Conservation (phyloP, 2,113 vertebrate genomes). For the Zingel zingel region DNA sequence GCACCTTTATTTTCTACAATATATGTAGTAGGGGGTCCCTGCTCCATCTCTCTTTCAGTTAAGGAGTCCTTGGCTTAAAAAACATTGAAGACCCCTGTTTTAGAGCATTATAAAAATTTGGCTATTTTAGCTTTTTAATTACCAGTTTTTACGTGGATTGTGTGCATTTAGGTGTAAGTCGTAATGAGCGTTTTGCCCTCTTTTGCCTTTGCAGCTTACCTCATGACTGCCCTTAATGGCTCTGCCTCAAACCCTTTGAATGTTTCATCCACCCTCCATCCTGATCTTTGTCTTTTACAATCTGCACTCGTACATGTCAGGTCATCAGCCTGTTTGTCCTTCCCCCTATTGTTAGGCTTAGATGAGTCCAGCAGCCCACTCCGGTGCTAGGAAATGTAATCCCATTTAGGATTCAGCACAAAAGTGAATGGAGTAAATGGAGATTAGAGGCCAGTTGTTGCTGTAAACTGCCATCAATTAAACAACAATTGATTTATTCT, state of each 20-base stretch:
- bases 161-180: not conserved
- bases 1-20: too few relatives aligned
- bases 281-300: slow-evolving; percentile 57
- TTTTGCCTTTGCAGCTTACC: slow-evolving; percentile 31
- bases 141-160: slow-evolving; percentile 15
- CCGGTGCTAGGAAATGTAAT: slow-evolving; percentile 59
- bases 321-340: slow-evolving; percentile 65
- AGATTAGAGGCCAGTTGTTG: slow-evolving; percentile 54
- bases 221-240: slow-evolving; percentile 13
- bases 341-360: slow-evolving; percentile 65
- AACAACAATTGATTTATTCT: slow-evolving; percentile 12
- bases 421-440: slow-evolving; percentile 47
- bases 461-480: slow-evolving; percentile 24
- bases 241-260: slow-evolving; percentile 32
- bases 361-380: slow-evolving; percentile 58
- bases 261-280: slow-evolving; percentile 49
- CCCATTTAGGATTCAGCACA: slow-evolving; percentile 68
- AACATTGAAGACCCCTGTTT: not conserved
- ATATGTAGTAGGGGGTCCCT: too few relatives aligned
- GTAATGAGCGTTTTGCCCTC: slow-evolving; percentile 6
- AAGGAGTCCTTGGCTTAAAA: too few relatives aligned
- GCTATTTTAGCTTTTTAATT: slow-evolving; percentile 13
- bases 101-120: not conserved
- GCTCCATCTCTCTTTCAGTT: too few relatives aligned
- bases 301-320: slow-evolving; percentile 57